Evolutionary conservation across 2,113 vertebrate species (phyloP).

Genomic region (Istiophorus platypterus): DNA sequence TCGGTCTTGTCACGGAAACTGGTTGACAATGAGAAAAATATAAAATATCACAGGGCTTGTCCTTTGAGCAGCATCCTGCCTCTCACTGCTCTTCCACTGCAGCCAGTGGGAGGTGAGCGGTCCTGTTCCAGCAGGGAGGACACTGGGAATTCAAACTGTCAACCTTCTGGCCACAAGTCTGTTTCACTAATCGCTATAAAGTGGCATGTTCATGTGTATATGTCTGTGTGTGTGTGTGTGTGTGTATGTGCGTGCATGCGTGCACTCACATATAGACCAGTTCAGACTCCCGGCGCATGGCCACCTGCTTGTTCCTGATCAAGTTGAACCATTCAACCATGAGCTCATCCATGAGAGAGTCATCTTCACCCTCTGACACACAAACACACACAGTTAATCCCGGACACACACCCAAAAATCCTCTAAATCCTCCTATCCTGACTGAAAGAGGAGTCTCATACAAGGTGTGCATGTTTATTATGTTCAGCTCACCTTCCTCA

Average conservation of each 20-base stretch:
- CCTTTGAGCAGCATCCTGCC: conserved; percentile 28
- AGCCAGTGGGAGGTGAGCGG: conserved; percentile 13
- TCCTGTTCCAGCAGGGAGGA: conserved; percentile 62
- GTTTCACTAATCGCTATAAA: conserved; percentile 64
- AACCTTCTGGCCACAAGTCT: conserved; percentile 78
- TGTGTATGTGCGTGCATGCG: conserved; percentile 20
- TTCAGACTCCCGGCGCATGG: conserved; percentile 93
- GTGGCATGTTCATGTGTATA: conserved; percentile 32
- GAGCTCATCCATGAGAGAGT: conserved; percentile 84
- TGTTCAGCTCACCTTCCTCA: conserved; percentile 88
- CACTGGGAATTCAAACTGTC: conserved; percentile 79
- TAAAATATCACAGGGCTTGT: not conserved
- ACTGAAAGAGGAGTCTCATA: not conserved
- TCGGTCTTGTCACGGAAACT: not conserved
- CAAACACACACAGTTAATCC: conserved; percentile 31
- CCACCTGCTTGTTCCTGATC: conserved; percentile 94
- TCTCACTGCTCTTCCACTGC: conserved; percentile 27
- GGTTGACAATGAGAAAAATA: not conserved
- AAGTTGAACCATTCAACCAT: conserved; percentile 97
- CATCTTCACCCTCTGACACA: conserved; percentile 88
- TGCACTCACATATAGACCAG: conserved; percentile 78
- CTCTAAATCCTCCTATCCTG: not conserved
- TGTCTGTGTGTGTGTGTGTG: conserved; percentile 23
- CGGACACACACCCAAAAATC: not conserved
- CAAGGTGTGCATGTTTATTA: not conserved